Evolutionary conservation across 2,113 vertebrate species (phyloP).

Genomic region (Dasyprocta punctata): DNA sequence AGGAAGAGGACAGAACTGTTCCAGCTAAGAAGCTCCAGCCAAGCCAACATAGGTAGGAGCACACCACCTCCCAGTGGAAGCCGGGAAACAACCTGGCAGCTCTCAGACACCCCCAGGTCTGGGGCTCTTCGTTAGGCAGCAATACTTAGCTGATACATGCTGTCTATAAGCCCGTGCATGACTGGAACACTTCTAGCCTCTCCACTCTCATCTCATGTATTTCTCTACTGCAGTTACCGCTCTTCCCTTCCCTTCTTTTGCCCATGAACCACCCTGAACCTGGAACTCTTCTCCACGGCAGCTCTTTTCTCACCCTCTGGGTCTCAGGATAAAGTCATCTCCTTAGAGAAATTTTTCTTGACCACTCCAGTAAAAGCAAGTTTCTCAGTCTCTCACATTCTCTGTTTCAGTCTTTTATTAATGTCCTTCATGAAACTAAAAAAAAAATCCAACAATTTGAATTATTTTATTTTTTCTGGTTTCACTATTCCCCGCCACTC

Average conservation of each 20-base stretch:
- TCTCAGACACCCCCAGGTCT: not conserved
- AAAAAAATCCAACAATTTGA: not conserved
- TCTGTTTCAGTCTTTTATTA: not conserved
- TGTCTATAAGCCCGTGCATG: fast-evolving
- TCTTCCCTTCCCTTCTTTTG: not conserved
- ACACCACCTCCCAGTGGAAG: too few relatives aligned
- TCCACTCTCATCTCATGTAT: not conserved
- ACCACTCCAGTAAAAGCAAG: not conserved
- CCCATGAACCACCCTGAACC: fast-evolving
- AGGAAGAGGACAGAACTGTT: not conserved
- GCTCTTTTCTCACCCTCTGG: not conserved
- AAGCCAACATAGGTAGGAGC: not conserved
- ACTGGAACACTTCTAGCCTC: not conserved
- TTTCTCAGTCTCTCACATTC: not conserved
- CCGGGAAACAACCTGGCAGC: not conserved
- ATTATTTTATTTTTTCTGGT: not conserved
- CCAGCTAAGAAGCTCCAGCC: too few relatives aligned
- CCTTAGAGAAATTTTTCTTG: not conserved
- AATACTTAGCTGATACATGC: not conserved
- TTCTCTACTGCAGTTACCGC: not conserved
- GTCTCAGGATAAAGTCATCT: not conserved
- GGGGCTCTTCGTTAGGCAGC: not conserved
- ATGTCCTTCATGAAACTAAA: not conserved
- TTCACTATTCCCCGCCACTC: too few relatives aligned
- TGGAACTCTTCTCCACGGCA: not conserved